Evolutionary conservation across 2,888 invertebrate species (phyloP), one percentile per base, ranked within the genome.

Genomic region (Andrena camellia): DNA sequence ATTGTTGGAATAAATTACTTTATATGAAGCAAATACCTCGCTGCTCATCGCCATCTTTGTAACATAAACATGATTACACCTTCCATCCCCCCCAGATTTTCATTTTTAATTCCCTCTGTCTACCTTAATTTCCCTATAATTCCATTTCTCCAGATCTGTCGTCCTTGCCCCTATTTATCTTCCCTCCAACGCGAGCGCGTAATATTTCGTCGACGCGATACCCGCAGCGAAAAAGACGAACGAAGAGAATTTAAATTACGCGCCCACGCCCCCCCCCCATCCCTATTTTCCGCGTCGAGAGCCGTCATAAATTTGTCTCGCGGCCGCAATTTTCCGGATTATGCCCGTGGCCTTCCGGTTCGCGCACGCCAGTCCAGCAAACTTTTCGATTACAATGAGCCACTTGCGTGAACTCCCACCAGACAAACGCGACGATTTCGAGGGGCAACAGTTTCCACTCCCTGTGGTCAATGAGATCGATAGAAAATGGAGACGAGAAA

Each of bases 241-340:
- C 50, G 23, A 72, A 50, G 79, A 68, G 78, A 72, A 83, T 84
- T 84, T 83, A 73, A 83, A 84, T 84, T 84, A 79, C 83, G 60
- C 76, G 63, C 33, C 26, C 33, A 6, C 50, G 20, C 8, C 50
- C 62, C 68, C 50, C 20, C 7, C 29, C 17, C 33, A 3, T 23
- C 33, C 8, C 33, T 6, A 31, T 72, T 20, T 17, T 29, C 26
- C 60, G 48, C 52, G 42, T n/a, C 64, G 63, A 60, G 83, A 72
- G 60, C 52, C 66, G 31, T 69, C 84, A 77, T 84, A 85, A 83
- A 85, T 85, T 83, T 71, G 68, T 80, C 80, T 71, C 74, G 33
- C 67, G 69, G 17, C 77, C 70, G 77, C 84, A 83, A 85, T 85
- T 85, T 85, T 85, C 84, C 80, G 80, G 84, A 83, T 85, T 81